Percentiles rank a stretch among this genome's conserved stretches.
phyloP scores from a whole-genome alignment of 2,797 vertebrate genomes.

The Tauraco hartlaubi region DNA sequence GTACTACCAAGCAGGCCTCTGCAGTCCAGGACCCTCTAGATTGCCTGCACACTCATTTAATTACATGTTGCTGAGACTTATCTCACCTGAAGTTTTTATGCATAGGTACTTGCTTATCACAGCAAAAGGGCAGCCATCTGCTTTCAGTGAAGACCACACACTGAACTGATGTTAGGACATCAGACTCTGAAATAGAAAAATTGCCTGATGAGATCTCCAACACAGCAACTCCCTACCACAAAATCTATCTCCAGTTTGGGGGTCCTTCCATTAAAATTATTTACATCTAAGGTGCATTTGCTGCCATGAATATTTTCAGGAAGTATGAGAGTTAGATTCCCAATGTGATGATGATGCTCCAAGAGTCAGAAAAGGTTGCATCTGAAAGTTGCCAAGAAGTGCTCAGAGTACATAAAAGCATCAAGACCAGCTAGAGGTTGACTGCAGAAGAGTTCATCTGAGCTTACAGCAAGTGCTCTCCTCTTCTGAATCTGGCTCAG shows the following conservation, averaged over 20 bases:
- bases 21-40: neutral
- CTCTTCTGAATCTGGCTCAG: neutral
- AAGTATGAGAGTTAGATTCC: neutral
- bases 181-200: neutral
- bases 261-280: neutral
- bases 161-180: neutral
- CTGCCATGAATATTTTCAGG: neutral
- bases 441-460: neutral
- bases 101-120: neutral
- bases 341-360: no score
- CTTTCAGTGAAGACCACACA: neutral
- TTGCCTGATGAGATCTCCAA: neutral
- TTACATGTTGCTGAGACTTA: neutral
- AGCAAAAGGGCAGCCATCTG: neutral
- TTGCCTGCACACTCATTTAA: neutral
- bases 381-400: neutral
- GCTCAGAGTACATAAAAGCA: neutral
- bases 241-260: neutral
- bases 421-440: neutral
- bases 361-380: neutral
- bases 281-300: neutral
- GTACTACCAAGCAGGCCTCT: neutral
- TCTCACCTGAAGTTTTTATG: neutral
- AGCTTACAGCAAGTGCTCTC: neutral
- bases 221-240: neutral